Percentiles rank a stretch among this genome's conserved stretches.
phyloP scores from a whole-genome alignment of 1,140 invertebrate genomes.

The Neuroterus valhalla region DNA sequence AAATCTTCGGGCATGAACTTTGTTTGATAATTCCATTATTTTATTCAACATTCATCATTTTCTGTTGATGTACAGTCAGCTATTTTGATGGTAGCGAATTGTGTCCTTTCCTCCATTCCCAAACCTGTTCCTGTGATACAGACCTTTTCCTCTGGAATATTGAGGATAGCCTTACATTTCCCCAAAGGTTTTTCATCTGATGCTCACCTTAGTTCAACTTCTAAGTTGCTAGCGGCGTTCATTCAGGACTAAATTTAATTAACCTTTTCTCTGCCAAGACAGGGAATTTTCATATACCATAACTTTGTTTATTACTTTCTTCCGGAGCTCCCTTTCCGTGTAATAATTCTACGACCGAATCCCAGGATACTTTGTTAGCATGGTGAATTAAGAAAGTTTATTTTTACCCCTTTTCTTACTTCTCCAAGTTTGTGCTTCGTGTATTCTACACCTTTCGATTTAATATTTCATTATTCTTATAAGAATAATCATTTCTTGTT shows the following conservation, averaged over 20 bases:
- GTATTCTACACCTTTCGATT: too few relatives aligned
- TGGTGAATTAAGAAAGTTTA: conserved; percentile 1
- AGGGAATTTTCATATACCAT: conserved; percentile 16
- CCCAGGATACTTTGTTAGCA: neutral
- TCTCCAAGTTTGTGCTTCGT: too few relatives aligned
- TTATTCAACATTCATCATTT: too few relatives aligned
- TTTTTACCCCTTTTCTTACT: too few relatives aligned
- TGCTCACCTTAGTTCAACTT: conserved; percentile 6
- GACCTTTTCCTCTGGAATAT: neutral
- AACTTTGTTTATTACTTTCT: conserved; percentile 30
- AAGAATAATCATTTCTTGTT: too few relatives aligned
- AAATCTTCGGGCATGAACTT: too few relatives aligned
- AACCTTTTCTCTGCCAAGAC: conserved; percentile 8
- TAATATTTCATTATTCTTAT: too few relatives aligned
- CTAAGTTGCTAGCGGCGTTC: neutral
- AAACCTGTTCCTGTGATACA: neutral
- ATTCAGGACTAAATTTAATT: conserved; percentile 19
- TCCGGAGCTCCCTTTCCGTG: neutral
- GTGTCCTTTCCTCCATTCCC: too few relatives aligned
- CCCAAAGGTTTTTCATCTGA: conserved; percentile 4
- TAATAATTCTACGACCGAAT: conserved; percentile 17
- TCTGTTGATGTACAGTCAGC: too few relatives aligned
- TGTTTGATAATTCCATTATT: too few relatives aligned
- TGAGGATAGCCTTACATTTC: neutral
- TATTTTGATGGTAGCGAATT: too few relatives aligned